These are phyloP conservation scores for Lasioglossum albipes DNA, from an alignment of 1,140 invertebrate genomes.

Conservation along the genomic window DNA sequence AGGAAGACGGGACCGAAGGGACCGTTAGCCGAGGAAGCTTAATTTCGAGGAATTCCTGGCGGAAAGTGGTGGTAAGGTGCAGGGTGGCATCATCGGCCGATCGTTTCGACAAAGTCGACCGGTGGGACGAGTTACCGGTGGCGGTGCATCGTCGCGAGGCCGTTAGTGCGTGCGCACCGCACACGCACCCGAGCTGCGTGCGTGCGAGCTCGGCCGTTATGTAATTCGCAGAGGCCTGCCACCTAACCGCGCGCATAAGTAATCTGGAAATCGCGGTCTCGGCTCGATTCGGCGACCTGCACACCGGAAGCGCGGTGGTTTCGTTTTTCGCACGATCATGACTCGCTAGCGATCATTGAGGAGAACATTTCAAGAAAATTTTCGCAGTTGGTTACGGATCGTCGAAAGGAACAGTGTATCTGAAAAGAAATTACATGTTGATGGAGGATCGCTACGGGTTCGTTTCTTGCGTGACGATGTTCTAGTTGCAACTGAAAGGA, in stretches of 20 bases:
- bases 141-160: slow-evolving; percentile 18
- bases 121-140: slow-evolving; percentile 58
- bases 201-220: slow-evolving; percentile 53
- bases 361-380: no score
- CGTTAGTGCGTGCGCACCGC: slow-evolving; percentile 34
- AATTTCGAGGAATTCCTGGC: slow-evolving; percentile 6
- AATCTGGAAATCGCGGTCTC: slow-evolving; percentile 35
- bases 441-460: no score
- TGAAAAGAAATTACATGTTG: no score
- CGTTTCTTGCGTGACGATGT: no score
- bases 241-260: slow-evolving; percentile 41
- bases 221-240: slow-evolving; percentile 50
- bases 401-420: no score
- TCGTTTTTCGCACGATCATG: no score
- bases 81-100: slow-evolving; percentile 39
- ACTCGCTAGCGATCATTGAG: no score
- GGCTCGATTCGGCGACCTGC: not conserved
- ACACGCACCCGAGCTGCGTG: slow-evolving; percentile 11
- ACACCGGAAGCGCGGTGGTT: no score
- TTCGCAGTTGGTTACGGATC: no score
- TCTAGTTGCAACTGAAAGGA: no score
- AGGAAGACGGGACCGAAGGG: not conserved
- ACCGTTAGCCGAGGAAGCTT: slow-evolving; percentile 3
- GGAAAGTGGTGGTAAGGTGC: slow-evolving; percentile 39
- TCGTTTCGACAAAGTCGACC: slow-evolving; percentile 49